Conservation (phyloP, 1,140 invertebrate species). For the Galleria mellonella region DNA sequence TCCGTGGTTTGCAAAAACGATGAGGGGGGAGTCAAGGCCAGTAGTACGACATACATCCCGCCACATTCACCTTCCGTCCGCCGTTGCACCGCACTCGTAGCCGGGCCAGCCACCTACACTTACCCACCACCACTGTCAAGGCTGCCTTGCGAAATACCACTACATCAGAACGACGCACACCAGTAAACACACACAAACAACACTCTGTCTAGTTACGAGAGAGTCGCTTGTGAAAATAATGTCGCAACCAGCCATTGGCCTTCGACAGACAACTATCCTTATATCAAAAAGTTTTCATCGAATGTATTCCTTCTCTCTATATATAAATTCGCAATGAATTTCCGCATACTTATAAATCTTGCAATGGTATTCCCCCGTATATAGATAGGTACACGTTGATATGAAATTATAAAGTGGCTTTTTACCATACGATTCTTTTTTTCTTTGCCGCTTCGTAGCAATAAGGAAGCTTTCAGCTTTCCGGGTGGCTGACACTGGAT, state of each 20-base stretch:
- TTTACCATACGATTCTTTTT: too few species aligned
- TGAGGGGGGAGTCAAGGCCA: conserved; percentile 62
- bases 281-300: conserved; percentile 12
- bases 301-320: conserved; percentile 1
- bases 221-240: conserved; percentile 42
- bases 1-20: conserved; percentile 23
- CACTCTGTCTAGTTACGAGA: conserved; percentile 20
- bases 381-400: neutral
- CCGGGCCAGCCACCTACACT: conserved; percentile 18
- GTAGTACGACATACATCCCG: conserved; percentile 53
- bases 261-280: conserved; percentile 12
- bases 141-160: conserved; percentile 51
- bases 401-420: too few species aligned
- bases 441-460: too few species aligned
- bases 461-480: too few species aligned
- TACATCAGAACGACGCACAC: conserved; percentile 5
- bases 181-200: conserved; percentile 16
- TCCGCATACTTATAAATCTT: neutral
- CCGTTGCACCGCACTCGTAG: conserved; percentile 9
- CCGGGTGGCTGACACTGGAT: too few species aligned
- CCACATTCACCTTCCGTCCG: conserved; percentile 65
- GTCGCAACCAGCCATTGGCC: conserved; percentile 34
- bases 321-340: conserved; percentile 1
- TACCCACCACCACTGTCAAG: conserved; percentile 61
- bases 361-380: neutral